phyloP scores from a whole-genome alignment of 1,140 invertebrate genomes.

The Psilanteris sp. region DNA sequence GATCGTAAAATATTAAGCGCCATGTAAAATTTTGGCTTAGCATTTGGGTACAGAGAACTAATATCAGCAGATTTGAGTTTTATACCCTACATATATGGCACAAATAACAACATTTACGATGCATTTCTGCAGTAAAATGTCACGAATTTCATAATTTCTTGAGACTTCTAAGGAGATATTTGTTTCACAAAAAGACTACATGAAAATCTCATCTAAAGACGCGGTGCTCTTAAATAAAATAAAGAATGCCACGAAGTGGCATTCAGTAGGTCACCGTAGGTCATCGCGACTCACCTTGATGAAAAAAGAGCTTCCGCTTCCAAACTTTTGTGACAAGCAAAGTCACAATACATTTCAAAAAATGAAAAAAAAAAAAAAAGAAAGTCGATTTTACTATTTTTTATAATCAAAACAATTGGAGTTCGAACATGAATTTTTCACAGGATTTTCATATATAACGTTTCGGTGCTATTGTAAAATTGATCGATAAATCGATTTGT shows the following conservation, averaged over 20 bases:
- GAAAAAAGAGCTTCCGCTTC: neutral
- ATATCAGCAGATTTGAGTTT: too few species aligned
- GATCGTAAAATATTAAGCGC: too few species aligned
- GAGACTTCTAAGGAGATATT: neutral
- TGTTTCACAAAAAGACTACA: constrained; percentile 21
- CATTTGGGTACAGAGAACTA: too few species aligned
- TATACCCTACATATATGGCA: too few species aligned
- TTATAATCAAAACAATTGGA: too few species aligned
- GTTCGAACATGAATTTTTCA: too few species aligned
- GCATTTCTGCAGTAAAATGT: neutral
- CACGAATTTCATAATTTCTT: constrained; percentile 4
- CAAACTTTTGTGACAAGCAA: neutral
- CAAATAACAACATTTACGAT: neutral
- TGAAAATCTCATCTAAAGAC: constrained; percentile 5
- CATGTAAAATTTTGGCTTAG: too few species aligned
- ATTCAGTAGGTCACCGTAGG: constrained; percentile 8
- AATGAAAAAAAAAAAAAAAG: too few species aligned
- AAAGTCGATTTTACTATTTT: too few species aligned
- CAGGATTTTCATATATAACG: neutral
- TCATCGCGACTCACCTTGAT: constrained; percentile 6
- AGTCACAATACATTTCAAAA: too few species aligned
- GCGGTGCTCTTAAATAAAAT: constrained; percentile 6
- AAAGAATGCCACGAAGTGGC: neutral
- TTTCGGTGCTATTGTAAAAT: neutral
- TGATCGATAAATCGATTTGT: constrained; percentile 2